These are phyloP conservation scores for Atta colombica DNA, from an alignment of 1,140 invertebrate species.

Conservation along the genomic window DNA sequence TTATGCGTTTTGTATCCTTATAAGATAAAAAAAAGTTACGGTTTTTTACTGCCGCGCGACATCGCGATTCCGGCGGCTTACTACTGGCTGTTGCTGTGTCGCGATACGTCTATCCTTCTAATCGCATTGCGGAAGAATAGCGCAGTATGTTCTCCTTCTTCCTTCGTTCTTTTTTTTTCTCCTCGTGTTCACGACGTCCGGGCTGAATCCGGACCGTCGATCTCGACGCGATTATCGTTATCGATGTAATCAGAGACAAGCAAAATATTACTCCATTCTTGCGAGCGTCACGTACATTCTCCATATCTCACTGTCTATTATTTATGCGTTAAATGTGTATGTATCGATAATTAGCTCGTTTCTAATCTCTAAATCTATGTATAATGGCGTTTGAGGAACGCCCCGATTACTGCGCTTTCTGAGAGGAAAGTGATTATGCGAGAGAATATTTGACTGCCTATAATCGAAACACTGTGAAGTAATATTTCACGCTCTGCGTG, in stretches of 20 bases:
- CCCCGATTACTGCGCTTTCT: constrained; percentile 54
- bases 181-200: constrained; percentile 4
- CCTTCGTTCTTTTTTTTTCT: not conserved
- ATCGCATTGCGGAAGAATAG: constrained; percentile 33
- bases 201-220: constrained; percentile 61
- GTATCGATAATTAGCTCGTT: constrained; percentile 45
- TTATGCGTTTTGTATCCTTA: constrained; percentile 36
- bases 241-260: constrained; percentile 55
- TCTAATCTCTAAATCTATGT: constrained; percentile 59
- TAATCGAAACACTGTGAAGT: constrained; percentile 61
- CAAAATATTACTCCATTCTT: constrained; percentile 61
- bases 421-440: constrained; percentile 61
- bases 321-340: constrained; percentile 44
- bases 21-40: constrained; percentile 29
- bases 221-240: constrained; percentile 71
- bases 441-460: constrained; percentile 63
- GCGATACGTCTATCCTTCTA: not conserved
- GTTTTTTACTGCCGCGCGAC: constrained; percentile 7
- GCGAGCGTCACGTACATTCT: constrained; percentile 38
- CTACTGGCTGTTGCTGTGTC: constrained; percentile 6
- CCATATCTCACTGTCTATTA: constrained; percentile 56
- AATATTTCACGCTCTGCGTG: constrained; percentile 58
- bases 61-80: constrained; percentile 36
- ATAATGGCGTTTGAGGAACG: constrained; percentile 23
- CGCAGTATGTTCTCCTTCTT: not conserved